Percentiles rank a stretch among this genome's conserved stretches.
Evolutionary conservation across 1,140 invertebrate genomes (phyloP).

Genomic region (Cydia pomonella): DNA sequence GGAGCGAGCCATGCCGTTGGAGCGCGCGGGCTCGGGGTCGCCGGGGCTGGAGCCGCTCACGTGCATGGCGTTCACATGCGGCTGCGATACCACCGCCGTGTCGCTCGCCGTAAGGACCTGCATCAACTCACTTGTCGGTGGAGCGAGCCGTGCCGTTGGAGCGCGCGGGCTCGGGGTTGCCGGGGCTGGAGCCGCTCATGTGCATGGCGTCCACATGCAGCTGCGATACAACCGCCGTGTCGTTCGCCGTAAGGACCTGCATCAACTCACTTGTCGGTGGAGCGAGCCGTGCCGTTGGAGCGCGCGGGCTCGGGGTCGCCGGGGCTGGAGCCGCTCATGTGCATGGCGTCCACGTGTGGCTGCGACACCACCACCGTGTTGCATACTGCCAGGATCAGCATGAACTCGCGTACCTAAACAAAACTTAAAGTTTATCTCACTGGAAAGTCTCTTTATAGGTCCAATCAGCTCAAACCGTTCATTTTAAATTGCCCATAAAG

Average conservation of each 20-base stretch:
- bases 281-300: conserved; percentile 64
- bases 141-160: too few relatives aligned
- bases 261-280: conserved; percentile 69
- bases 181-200: conserved; percentile 32
- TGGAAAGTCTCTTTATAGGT: background rate
- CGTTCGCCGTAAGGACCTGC: conserved; percentile 59
- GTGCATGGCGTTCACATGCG: conserved; percentile 94
- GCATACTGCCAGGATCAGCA: conserved; percentile 95
- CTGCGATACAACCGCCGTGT: conserved; percentile 76
- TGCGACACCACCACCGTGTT: conserved; percentile 97
- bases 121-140: conserved; percentile 97
- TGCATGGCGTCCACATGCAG: too few relatives aligned
- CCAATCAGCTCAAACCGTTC: too few relatives aligned
- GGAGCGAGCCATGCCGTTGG: conserved; percentile 66
- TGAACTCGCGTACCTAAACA: conserved; percentile 90
- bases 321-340: conserved; percentile 85
- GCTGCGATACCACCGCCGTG: conserved; percentile 95
- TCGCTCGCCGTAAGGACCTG: conserved; percentile 96
- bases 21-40: conserved; percentile 63
- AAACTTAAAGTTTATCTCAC: conserved; percentile 9
- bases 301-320: conserved; percentile 67
- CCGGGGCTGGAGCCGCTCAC: conserved; percentile 84
- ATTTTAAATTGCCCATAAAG: too few relatives aligned
- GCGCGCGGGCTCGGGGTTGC: conserved; percentile 60
- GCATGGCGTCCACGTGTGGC: conserved; percentile 94